phyloP scores from a whole-genome alignment of 2,113 vertebrate genomes.

The Bubo bubo region DNA sequence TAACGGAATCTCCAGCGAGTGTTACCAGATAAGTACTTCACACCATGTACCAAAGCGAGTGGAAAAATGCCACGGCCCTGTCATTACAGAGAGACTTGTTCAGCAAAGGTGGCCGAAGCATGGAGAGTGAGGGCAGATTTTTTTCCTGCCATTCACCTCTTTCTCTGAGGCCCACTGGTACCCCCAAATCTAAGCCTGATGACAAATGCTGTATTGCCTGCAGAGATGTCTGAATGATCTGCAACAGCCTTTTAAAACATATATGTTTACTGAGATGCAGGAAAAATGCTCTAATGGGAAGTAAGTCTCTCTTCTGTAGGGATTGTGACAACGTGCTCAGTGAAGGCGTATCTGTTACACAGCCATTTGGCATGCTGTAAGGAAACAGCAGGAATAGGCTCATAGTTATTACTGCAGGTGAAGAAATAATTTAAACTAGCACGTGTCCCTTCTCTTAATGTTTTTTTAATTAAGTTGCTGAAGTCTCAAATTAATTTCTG shows the following conservation, averaged over 20 bases:
- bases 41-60: not conserved
- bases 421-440: not conserved
- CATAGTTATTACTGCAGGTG: not conserved
- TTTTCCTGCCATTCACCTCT: not conserved
- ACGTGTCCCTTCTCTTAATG: not conserved
- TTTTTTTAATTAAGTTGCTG: not conserved
- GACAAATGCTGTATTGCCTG: not conserved
- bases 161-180: not conserved
- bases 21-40: not conserved
- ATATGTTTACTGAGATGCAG: not conserved
- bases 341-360: not conserved
- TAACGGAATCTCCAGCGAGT: not conserved
- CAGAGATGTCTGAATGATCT: not conserved
- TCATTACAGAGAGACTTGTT: not conserved
- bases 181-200: not conserved
- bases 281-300: not conserved
- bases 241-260: not conserved
- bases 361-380: not conserved
- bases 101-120: not conserved
- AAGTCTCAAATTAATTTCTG: not conserved
- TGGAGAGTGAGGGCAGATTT: not conserved
- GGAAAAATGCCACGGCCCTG: not conserved
- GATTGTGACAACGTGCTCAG: rapidly evolving
- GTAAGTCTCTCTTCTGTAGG: not conserved
- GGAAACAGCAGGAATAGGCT: not conserved